A percentile compares a stretch with the other conserved stretches of the same genome.
These are phyloP conservation scores for Sapajus apella DNA, from an alignment of 2,113 vertebrate genomes.

Conservation along the genomic window DNA sequence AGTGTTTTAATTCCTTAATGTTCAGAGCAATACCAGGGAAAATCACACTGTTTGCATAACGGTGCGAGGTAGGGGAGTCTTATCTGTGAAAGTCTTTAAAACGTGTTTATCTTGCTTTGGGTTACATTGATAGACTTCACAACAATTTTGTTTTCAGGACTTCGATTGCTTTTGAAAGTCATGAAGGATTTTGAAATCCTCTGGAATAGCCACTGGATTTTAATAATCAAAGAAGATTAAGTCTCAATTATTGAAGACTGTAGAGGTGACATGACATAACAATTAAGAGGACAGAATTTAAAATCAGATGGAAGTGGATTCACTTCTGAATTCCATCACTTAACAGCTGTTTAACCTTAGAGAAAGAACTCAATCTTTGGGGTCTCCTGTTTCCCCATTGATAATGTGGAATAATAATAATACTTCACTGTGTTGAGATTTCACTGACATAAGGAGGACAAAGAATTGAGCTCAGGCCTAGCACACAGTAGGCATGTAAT, in stretches of 20 bases:
- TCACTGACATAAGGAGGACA: not conserved
- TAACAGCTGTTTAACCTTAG: not conserved
- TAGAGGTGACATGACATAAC: not conserved
- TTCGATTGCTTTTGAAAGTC: not conserved
- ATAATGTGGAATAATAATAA: not conserved
- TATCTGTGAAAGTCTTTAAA: not conserved
- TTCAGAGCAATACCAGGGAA: not conserved
- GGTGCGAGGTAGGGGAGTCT: not conserved
- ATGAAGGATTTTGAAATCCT: not conserved
- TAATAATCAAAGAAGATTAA: not conserved
- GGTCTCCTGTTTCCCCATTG: not conserved
- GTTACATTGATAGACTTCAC: not conserved
- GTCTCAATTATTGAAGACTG: not conserved
- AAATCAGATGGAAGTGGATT: not conserved
- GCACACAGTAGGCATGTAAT: not conserved
- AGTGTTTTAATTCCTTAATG: not conserved
- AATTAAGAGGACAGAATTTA: not conserved
- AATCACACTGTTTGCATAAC: not conserved
- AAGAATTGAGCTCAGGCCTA: not conserved
- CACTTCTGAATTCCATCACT: not conserved
- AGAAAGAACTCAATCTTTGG: not conserved
- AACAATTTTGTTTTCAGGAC: not conserved
- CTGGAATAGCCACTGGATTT: not conserved
- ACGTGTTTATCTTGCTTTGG: not conserved
- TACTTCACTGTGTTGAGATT: not conserved